Evolutionary conservation across 2,113 vertebrate species (phyloP).

Genomic region (Campylorhamphus procurvoides): DNA sequence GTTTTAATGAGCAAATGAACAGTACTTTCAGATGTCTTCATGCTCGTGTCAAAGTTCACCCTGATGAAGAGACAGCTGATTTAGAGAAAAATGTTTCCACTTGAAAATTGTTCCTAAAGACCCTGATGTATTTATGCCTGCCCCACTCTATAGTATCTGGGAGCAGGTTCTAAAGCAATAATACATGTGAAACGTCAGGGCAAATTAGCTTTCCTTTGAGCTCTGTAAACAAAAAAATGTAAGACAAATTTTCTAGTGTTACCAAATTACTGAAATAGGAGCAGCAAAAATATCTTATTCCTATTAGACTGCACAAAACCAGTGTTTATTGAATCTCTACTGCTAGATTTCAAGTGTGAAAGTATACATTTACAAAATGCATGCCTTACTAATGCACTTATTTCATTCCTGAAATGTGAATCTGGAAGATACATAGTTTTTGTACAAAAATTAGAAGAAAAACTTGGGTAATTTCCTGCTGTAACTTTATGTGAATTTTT

Average conservation of each 20-base stretch:
- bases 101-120: conserved; percentile 34
- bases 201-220: conserved; percentile 47
- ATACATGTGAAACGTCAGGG: conserved; percentile 46
- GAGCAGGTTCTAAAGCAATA: conserved; percentile 29
- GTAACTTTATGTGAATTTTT: neutral
- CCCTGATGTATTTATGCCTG: conserved; percentile 20
- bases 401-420: neutral
- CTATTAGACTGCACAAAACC: neutral
- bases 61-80: conserved; percentile 39
- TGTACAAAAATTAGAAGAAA: neutral
- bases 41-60: conserved; percentile 38
- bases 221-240: conserved; percentile 1
- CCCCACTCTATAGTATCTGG: conserved; percentile 28
- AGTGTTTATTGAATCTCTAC: neutral
- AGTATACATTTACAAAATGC: neutral
- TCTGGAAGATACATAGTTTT: neutral
- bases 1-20: too few species aligned
- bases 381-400: neutral
- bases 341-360: neutral
- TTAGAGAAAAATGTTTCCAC: conserved; percentile 26
- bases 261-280: conserved; percentile 39
- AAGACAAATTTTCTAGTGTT: conserved; percentile 21
- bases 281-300: neutral
- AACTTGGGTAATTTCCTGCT: neutral
- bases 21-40: conserved; percentile 51